A percentile compares a stretch with the other conserved stretches of the same genome.
Evolutionary conservation across 2,797 vertebrate species (phyloP).

Genomic region (Sebastes taczanowskii): DNA sequence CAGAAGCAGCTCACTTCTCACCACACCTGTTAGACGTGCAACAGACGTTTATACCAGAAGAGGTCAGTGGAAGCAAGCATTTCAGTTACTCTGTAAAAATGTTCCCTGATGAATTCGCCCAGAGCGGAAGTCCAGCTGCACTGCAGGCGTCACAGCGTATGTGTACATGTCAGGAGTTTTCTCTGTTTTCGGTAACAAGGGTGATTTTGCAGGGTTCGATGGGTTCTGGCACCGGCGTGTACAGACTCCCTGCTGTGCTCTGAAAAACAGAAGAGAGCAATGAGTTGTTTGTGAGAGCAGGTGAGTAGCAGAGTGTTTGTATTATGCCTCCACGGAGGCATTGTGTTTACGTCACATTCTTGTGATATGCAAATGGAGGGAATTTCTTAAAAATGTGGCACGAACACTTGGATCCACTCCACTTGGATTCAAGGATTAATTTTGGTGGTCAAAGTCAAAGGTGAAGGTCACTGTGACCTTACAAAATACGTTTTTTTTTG

Average conservation of each 20-base stretch:
- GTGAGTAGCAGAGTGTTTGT: neutral
- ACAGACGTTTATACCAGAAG: neutral
- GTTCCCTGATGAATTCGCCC: neutral
- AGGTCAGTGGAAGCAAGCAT: neutral
- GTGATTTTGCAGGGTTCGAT: slow-evolving; percentile 14
- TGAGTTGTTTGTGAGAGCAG: neutral
- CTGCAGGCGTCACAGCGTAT: neutral
- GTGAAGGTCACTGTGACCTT: too few species aligned
- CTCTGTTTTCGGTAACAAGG: accelerated
- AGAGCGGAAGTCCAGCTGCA: neutral
- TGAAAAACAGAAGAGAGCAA: slow-evolving; percentile 10
- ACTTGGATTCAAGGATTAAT: too few species aligned
- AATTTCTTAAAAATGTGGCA: too few species aligned
- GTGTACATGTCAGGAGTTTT: neutral
- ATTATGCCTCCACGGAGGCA: too few species aligned
- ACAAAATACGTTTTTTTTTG: too few species aligned
- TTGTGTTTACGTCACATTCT: too few species aligned
- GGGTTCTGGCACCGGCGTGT: slow-evolving; percentile 13
- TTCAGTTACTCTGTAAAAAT: neutral
- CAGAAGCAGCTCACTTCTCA: neutral
- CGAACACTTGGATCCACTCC: too few species aligned
- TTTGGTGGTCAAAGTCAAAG: too few species aligned
- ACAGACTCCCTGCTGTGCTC: neutral
- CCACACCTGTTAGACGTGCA: neutral
- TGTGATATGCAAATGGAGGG: too few species aligned